These are phyloP conservation scores for Galerucella nymphaeae DNA, from an alignment of 2,888 invertebrate genomes.

Conservation along the genomic window DNA sequence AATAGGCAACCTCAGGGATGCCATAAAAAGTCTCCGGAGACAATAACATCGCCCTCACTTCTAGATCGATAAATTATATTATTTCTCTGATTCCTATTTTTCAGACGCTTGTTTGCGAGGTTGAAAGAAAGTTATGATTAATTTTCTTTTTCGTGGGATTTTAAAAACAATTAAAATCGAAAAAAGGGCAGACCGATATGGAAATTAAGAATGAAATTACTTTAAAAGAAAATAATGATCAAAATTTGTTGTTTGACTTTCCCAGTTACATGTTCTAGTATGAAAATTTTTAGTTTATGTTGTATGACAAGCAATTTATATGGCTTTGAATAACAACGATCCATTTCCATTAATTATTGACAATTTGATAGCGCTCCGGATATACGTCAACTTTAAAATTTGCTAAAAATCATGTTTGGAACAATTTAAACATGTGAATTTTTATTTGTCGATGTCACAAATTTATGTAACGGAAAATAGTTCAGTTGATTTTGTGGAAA, in stretches of 20 bases:
- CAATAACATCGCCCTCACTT: conserved; percentile 50
- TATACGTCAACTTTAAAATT: not conserved
- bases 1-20: conserved; percentile 58
- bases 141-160: not conserved
- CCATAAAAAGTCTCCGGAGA: conserved; percentile 57
- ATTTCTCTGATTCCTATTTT: conserved; percentile 39
- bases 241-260: not conserved
- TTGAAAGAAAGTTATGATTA: conserved; percentile 13
- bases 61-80: conserved; percentile 50
- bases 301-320: not conserved
- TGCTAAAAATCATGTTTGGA: not conserved
- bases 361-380: not conserved
- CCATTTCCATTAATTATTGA: not conserved
- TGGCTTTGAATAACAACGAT: not conserved
- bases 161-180: not conserved
- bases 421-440: not conserved
- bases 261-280: not conserved
- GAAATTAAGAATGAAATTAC: no score
- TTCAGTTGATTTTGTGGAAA: not conserved
- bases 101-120: not conserved
- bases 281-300: not conserved
- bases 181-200: no score
- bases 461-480: no score
- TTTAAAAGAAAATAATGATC: no score
- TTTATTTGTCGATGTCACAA: not conserved